Conservation (phyloP, 2,113 vertebrate species). For the Corythaixoides concolor region DNA sequence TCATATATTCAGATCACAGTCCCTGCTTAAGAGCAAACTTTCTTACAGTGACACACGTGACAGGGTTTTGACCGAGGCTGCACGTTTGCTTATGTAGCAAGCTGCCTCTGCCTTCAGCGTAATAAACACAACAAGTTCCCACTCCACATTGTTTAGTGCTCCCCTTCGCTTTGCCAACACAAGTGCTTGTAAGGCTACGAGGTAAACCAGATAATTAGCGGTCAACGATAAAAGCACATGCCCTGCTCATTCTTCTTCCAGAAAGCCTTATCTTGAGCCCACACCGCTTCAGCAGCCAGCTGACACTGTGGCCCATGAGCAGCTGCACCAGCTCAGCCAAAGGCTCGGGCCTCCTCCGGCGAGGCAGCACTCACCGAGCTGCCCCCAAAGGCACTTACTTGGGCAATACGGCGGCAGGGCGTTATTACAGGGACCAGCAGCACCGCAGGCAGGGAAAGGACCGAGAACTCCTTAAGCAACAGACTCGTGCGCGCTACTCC, state of each 20-base stretch:
- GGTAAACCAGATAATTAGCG: accelerated
- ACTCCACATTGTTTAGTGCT: too few relatives aligned
- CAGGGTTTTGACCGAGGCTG: background rate
- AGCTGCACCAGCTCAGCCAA: too few relatives aligned
- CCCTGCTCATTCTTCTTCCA: background rate
- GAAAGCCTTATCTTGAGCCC: background rate
- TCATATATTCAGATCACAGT: background rate
- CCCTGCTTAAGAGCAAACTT: background rate
- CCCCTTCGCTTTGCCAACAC: background rate
- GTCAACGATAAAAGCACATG: accelerated
- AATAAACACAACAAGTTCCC: background rate
- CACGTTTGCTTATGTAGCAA: background rate
- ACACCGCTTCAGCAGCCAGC: accelerated
- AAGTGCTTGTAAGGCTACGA: accelerated
- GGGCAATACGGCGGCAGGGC: background rate
- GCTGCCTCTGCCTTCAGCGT: background rate
- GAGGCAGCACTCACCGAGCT: background rate
- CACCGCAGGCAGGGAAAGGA: background rate
- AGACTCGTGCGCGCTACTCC: accelerated
- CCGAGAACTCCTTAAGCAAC: background rate
- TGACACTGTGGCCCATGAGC: accelerated
- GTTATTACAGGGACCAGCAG: accelerated
- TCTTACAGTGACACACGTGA: background rate
- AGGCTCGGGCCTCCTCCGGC: background rate
- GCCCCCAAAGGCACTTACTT: background rate